Evolutionary conservation across 2,113 vertebrate species (phyloP).

Genomic region (Henicopernis longicauda): DNA sequence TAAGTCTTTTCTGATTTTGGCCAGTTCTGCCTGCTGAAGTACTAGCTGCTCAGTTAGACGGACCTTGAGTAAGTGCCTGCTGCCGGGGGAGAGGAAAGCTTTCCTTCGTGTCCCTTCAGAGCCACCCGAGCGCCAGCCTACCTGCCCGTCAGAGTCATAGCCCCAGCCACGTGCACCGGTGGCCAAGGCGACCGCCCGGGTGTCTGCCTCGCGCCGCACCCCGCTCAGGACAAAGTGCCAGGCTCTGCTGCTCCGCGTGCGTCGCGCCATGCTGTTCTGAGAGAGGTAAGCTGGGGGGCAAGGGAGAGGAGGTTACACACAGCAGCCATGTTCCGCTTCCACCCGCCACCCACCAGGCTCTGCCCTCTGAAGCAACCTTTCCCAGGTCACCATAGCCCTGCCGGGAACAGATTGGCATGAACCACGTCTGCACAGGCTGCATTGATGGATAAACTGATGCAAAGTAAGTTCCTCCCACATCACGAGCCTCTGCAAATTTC

Average conservation of each 20-base stretch:
- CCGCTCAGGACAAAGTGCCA: constrained; percentile 91
- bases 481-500: background rate
- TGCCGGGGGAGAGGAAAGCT: background rate
- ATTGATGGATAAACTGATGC: rapidly evolving
- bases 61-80: background rate
- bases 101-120: rapidly evolving
- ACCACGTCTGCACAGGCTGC: rapidly evolving
- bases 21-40: background rate
- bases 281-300: background rate
- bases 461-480: rapidly evolving
- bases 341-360: rapidly evolving
- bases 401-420: rapidly evolving
- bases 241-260: constrained; percentile 85
- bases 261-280: constrained; percentile 80
- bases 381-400: too few relatives aligned
- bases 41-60: background rate
- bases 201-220: constrained; percentile 81
- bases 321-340: rapidly evolving
- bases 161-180: constrained; percentile 68
- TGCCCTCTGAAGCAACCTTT: background rate
- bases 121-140: constrained; percentile 13
- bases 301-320: background rate
- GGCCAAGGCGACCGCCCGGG: constrained; percentile 66
- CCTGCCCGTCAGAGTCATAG: constrained; percentile 87
- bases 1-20: background rate